Conservation (phyloP, 1,140 invertebrate genomes). For the Neomicropteryx cornuta region DNA sequence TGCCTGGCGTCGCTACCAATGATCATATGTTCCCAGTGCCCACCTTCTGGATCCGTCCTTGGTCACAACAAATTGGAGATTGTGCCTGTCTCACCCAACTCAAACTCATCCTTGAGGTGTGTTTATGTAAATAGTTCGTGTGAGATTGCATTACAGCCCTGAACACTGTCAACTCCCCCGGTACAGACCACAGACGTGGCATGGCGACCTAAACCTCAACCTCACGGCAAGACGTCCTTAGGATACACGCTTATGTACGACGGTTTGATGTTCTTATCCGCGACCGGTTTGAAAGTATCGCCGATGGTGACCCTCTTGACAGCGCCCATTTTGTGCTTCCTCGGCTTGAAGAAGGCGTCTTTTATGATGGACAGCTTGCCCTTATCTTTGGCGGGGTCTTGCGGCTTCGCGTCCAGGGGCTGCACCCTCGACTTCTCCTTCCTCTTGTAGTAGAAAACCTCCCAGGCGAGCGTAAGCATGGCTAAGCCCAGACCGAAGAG, state of each 20-base stretch:
- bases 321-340: slow-evolving; percentile 25
- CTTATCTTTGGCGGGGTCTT: slow-evolving; percentile 19
- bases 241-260: slow-evolving; percentile 34
- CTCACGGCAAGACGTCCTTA: slow-evolving; percentile 12
- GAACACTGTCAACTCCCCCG: too few species aligned
- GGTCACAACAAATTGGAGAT: too few species aligned
- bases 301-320: slow-evolving; percentile 28
- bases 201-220: too few species aligned
- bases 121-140: too few species aligned
- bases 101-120: too few species aligned
- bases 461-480: slow-evolving; percentile 68
- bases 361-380: slow-evolving; percentile 12
- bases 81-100: too few species aligned
- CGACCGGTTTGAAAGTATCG: slow-evolving; percentile 28
- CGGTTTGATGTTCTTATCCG: slow-evolving; percentile 21
- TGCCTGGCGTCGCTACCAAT: too few species aligned
- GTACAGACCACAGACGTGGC: too few species aligned
- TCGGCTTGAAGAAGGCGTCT: slow-evolving; percentile 22
- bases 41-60: too few species aligned
- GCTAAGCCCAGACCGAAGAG: slow-evolving; percentile 70
- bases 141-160: too few species aligned
- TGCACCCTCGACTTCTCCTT: slow-evolving; percentile 40
- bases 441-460: slow-evolving; percentile 69
- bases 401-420: slow-evolving; percentile 16
- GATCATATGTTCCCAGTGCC: too few species aligned